Evolutionary conservation across 2,888 invertebrate genomes (phyloP), one percentile per base, ranked within the genome.

Genomic region (Troides aeacus): DNA sequence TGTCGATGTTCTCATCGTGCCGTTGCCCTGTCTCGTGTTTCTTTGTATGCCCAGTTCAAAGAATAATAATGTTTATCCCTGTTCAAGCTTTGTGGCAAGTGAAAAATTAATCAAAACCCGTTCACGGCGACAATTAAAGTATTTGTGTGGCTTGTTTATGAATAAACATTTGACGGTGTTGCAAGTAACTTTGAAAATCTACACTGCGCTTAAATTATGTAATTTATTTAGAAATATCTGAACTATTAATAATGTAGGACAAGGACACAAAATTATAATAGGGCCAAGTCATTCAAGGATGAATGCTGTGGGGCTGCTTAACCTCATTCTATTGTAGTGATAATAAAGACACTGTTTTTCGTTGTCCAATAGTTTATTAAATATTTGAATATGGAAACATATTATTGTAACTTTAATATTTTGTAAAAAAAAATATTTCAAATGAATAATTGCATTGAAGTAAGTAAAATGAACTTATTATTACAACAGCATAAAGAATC

Each of bases 161-260:
- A 64, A 69, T 69, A 69, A 69, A 59, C 56, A 69, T 64, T 30
- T 56, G 39, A 39, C 46, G 36, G 64, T 69, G 68, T 69, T 64
- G 68, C 68, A 69, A 69, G 63, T 64, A 59, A 10, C 24, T 60
- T 59, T 39, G 30, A 64, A 59, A 69, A 56, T 69, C 24, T 39
- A 69, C 60, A 60, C 50, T 23, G 30, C 21, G n/a, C 23, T 64
- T 36, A 64, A 60, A 64, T 69, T 69, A 64, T 69, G 68, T 69
- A 69, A 69, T 69, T 69, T 64, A 69, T 69, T 62, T 65, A 61
- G 62, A 62, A 61, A 69, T 61, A 69, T 69, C 60, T 56, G 12
- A 69, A 64, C 63, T 30, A 58, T 58, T 36, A 30, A 36, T 39
- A 12, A 64, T 39, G 68, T 69, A 36, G 63, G 36, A 68, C 64